Conservation (phyloP, 2,888 invertebrate genomes). For the Drymonia ruficornis region DNA sequence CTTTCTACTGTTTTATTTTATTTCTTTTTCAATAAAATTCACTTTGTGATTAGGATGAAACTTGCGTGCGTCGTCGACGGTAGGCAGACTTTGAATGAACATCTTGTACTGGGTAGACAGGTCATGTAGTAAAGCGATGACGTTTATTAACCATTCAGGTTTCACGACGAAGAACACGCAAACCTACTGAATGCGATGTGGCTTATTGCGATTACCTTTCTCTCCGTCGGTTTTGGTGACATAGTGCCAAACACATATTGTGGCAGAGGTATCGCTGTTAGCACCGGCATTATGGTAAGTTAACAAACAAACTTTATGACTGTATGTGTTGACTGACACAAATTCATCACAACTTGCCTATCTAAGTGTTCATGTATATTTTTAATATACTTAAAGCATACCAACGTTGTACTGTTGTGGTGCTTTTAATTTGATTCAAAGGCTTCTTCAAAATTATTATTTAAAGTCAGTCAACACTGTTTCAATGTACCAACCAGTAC, state of each 20-base stretch:
- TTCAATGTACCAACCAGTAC: conserved; percentile 65
- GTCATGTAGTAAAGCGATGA: conserved; percentile 68
- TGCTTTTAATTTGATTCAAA: conserved; percentile 39
- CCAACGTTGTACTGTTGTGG: conserved; percentile 43
- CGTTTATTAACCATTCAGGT: conserved; percentile 88
- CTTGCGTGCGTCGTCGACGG: conserved; percentile 38
- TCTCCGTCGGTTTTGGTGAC: conserved; percentile 99
- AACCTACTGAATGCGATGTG: conserved; percentile 99
- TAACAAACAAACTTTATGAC: conserved; percentile 60
- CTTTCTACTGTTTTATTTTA: conserved; percentile 53
- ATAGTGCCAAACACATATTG: conserved; percentile 99
- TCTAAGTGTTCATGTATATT: not conserved
- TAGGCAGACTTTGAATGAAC: conserved; percentile 53
- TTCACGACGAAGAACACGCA: conserved; percentile 99
- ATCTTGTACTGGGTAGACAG: conserved; percentile 43
- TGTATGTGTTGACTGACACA: conserved; percentile 78
- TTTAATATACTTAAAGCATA: conserved; percentile 32
- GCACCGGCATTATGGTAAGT: conserved; percentile 99
- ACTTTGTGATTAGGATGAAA: conserved; percentile 33
- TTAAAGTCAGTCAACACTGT: conserved; percentile 75
- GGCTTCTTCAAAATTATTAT: conserved; percentile 20
- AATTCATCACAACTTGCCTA: conserved; percentile 15
- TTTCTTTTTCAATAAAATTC: conserved; percentile 44
- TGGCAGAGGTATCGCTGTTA: conserved; percentile 99
- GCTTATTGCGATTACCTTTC: conserved; percentile 99